Conservation (phyloP, 2,797 vertebrate species). For the Allobates femoralis region DNA sequence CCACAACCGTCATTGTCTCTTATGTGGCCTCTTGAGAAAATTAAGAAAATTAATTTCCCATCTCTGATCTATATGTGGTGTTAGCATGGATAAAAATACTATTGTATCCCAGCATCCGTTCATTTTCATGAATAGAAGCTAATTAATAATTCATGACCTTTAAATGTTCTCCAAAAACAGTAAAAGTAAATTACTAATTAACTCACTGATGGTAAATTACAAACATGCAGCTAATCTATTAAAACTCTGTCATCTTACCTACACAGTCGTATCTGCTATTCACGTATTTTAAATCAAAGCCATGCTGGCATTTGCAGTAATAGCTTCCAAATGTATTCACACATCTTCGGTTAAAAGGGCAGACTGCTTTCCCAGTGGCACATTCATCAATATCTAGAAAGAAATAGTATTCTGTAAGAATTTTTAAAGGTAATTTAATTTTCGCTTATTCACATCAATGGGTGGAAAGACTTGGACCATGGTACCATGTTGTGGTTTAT, state of each 20-base stretch:
- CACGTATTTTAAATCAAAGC: constrained; percentile 89
- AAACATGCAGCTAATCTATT: not conserved
- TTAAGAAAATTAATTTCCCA: too few relatives aligned
- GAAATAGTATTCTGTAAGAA: constrained; percentile 42
- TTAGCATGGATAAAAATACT: not conserved
- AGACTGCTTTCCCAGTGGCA: constrained; percentile 80
- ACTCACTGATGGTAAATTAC: not conserved
- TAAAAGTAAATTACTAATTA: not conserved
- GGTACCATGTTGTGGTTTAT: not conserved
- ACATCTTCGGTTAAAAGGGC: constrained; percentile 88
- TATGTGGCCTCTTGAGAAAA: too few relatives aligned
- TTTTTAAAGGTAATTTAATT: not conserved
- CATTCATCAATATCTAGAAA: constrained; percentile 91
- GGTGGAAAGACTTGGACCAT: not conserved
- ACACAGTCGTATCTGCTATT: constrained; percentile 86
- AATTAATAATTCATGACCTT: not conserved
- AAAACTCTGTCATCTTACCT: constrained; percentile 80
- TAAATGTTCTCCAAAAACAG: not conserved
- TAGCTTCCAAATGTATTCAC: constrained; percentile 97
- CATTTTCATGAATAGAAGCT: too few relatives aligned
- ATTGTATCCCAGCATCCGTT: not conserved
- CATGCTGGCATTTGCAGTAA: constrained; percentile 93
- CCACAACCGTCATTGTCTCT: too few relatives aligned
- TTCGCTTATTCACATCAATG: not conserved
- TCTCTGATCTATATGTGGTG: not conserved